Evolutionary conservation across 2,888 invertebrate genomes (phyloP), one percentile per base, ranked within the genome.

Genomic region (Melinopterus prodromus): DNA sequence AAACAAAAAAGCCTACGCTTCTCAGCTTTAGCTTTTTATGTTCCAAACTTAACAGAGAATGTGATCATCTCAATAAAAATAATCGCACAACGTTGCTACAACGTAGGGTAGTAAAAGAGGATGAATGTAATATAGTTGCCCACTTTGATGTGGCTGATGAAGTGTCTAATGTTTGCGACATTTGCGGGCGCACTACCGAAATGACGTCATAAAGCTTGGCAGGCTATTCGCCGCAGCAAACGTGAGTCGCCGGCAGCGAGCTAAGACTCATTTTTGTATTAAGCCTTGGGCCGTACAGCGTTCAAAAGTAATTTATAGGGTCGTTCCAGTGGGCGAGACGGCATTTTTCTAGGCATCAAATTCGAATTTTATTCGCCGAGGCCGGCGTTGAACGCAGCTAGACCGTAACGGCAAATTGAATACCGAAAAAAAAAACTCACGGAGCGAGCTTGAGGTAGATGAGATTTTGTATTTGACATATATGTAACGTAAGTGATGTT

Each of bases 311-410:
- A 74, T 74, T 74, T 74, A 74, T 74, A 74, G 74, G 74, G 74
- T 74, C 74, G 37, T 74, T 74, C 35, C 71, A 35, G 74, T 37
- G 74, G n/a, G 16, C 74, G 26, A 37, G 36, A 37, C 37, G 74
- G 74, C 74, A 74, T 74, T 74, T 74, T 74, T 74, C 74, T 74
- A 74, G 37, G 74, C 74, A 74, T 74, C 74, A 74, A 74, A 74
- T 74, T 74, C 74, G 74, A 74, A 74, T 74, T 74, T 74, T 74
- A 74, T 74, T 36, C 74, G 36, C 9, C 35, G 7, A 35, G 26
- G 53, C 74, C 26, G 26, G n/a, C 16, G n/a, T 70, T 71, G 26
- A 16, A 26, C 71, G 12, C 12, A 12, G 26, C 16, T 16, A 16
- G 5, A 16, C 16, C 15, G n/a, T 74, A 35, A 37, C 74, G 74